Evolutionary conservation across 1,140 invertebrate genomes (phyloP), one percentile per base, ranked within the genome.

Genomic region (Antheraea pernyi): DNA sequence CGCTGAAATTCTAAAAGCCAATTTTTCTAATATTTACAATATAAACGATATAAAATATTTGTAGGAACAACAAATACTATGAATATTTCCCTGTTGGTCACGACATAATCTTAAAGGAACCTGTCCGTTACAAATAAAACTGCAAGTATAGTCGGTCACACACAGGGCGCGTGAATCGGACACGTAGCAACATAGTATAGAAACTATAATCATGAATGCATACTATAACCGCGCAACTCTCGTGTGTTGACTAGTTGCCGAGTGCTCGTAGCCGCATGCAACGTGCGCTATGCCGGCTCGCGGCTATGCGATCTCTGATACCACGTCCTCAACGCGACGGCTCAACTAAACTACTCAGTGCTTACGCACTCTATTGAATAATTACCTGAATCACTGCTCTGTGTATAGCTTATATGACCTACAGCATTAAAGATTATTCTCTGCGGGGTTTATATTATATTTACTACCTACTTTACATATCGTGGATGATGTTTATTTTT

Each of bases 321-420:
- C 63, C 36, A 46, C 16, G 36, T 46, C 11, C 39, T 30, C 22
- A 30, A 30, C 22, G 22, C 22, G 11, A 42, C 39, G 39, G 39
- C 11, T 39, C 6, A 42, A 48, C 64, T 65, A 18, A 59, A 63
- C 69, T 42, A 18, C 72, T 71, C 80, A 70, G 88, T 88, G 79
- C 86, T 82, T 68, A 75, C 77, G 85, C 81, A 91, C 88, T 88
- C 78, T 81, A 89, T 89, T 88, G 80, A 70, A 88, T 88, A 86
- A 91, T 89, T 84, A 88, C 82, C 76, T 81, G 75, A 80, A 83
- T 83, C 81, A 80, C 74, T 82, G 78, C 69, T 65, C 46, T 53
- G 46, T 53, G 46, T 53, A n/a, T 53, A 16, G 16, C 11, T 53
- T 53, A 53, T 53, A 53, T 53, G 46, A 53, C 46, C 46, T 53